Conservation (phyloP, 2,888 invertebrate genomes). For the Harpalus rubripes region DNA sequence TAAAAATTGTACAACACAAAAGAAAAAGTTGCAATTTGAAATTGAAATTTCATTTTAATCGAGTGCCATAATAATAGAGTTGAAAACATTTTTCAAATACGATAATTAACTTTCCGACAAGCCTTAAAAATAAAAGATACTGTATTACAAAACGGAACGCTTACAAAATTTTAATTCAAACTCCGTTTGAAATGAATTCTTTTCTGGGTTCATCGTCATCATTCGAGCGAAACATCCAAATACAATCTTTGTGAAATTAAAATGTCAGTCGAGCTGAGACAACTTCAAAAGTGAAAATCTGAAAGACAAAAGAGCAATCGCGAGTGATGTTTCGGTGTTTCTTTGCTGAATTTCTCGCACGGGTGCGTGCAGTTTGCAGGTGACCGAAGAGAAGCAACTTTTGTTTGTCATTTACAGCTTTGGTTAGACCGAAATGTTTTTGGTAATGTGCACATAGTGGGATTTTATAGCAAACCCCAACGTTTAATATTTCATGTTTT, state of each 20-base stretch:
- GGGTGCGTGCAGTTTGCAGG: neutral
- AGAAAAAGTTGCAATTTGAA: conserved; percentile 13
- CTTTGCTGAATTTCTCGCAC: neutral
- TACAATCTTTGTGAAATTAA: conserved; percentile 47
- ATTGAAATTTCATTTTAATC: conserved; percentile 27
- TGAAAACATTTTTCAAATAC: conserved; percentile 36
- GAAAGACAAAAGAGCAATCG: conserved; percentile 37
- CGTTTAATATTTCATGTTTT: too few species aligned
- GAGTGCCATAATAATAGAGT: conserved; percentile 18
- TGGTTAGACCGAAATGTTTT: neutral
- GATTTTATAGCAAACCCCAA: too few species aligned
- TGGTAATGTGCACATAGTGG: too few species aligned
- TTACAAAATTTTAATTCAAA: conserved; percentile 46
- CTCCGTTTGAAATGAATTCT: conserved; percentile 47
- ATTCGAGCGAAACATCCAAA: conserved; percentile 44
- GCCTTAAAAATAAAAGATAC: conserved; percentile 30
- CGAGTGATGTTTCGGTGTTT: conserved; percentile 14
- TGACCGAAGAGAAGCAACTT: neutral
- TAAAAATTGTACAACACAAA: neutral
- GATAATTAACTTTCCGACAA: conserved; percentile 28
- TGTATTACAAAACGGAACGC: conserved; percentile 36
- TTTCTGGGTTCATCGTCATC: conserved; percentile 33
- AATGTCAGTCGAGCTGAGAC: conserved; percentile 31
- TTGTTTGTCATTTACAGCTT: neutral
- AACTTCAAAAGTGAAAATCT: conserved; percentile 49